These are phyloP conservation scores for Trichopoda pennipes DNA, from an alignment of 2,888 invertebrate genomes.

Conservation along the genomic window DNA sequence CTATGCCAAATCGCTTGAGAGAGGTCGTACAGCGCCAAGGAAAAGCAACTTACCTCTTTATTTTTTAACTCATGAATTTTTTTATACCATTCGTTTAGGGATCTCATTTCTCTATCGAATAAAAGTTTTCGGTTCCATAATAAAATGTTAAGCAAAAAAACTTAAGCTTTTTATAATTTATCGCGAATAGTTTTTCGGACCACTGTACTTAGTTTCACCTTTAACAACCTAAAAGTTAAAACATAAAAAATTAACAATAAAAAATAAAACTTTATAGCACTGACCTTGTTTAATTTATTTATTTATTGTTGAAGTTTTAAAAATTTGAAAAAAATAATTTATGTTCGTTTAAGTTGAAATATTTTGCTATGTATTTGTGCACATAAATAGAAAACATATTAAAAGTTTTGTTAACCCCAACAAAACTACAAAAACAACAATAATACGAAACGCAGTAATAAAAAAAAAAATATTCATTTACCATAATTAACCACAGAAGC, in stretches of 20 bases:
- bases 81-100: too few species aligned
- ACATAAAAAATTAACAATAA: neutral
- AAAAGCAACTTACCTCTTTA: too few species aligned
- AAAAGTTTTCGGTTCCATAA: too few species aligned
- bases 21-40: too few species aligned
- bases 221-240: neutral
- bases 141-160: too few species aligned
- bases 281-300: conserved; percentile 47
- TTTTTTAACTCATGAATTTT: too few species aligned
- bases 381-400: conserved; percentile 5
- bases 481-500: conserved; percentile 53
- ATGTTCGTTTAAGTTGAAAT: conserved; percentile 8
- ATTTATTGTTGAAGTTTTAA: conserved; percentile 21
- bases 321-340: too few species aligned
- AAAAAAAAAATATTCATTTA: conserved; percentile 13
- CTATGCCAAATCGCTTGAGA: too few species aligned
- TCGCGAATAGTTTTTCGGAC: too few species aligned
- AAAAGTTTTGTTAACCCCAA: conserved; percentile 50
- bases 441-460: conserved; percentile 13
- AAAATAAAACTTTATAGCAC: conserved; percentile 35
- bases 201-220: too few species aligned
- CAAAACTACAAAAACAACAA: conserved; percentile 4
- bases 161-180: too few species aligned
- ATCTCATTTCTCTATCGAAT: too few species aligned
- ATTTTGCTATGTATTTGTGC: conserved; percentile 16